Evolutionary conservation across 2,888 invertebrate genomes (phyloP).

Genomic region (Phasia obesa): DNA sequence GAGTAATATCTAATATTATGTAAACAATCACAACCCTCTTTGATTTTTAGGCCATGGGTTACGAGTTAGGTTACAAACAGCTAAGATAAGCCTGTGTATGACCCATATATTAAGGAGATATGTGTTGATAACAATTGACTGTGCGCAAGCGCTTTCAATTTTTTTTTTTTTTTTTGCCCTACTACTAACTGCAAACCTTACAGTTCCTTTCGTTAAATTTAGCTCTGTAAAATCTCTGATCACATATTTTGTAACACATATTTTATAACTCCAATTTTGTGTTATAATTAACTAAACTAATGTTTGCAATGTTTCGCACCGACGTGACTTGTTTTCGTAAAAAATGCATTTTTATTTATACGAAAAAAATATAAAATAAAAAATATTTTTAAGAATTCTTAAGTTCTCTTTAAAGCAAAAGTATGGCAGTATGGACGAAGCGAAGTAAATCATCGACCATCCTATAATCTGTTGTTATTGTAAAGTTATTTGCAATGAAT

Average conservation of each 20-base stretch:
- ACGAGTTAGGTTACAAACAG: too few species aligned
- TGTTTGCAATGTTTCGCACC: slow-evolving; percentile 59
- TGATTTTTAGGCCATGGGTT: too few species aligned
- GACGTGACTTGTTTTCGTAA: slow-evolving; percentile 62
- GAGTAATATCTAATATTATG: too few species aligned
- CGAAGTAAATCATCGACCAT: slow-evolving; percentile 24
- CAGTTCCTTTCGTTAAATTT: neutral
- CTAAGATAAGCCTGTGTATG: too few species aligned
- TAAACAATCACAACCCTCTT: too few species aligned
- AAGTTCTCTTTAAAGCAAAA: slow-evolving; percentile 25
- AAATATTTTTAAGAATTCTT: slow-evolving; percentile 49
- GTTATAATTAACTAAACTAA: slow-evolving; percentile 62
- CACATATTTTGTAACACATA: slow-evolving; percentile 18
- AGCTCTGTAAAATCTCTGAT: neutral
- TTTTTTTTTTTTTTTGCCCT: too few species aligned
- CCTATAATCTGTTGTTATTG: slow-evolving; percentile 67
- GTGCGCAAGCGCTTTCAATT: too few species aligned
- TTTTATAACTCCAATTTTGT: slow-evolving; percentile 49
- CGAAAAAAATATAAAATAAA: slow-evolving; percentile 26
- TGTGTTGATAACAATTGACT: too few species aligned
- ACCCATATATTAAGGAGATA: too few species aligned
- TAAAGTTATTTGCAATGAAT: slow-evolving; percentile 62
- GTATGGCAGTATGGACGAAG: neutral
- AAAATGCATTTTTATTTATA: slow-evolving; percentile 25
- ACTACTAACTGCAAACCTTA: too few species aligned